Evolutionary conservation across 1,140 invertebrate genomes (phyloP), one percentile per base, ranked within the genome.

Genomic region (Bombus vancouverensis): DNA sequence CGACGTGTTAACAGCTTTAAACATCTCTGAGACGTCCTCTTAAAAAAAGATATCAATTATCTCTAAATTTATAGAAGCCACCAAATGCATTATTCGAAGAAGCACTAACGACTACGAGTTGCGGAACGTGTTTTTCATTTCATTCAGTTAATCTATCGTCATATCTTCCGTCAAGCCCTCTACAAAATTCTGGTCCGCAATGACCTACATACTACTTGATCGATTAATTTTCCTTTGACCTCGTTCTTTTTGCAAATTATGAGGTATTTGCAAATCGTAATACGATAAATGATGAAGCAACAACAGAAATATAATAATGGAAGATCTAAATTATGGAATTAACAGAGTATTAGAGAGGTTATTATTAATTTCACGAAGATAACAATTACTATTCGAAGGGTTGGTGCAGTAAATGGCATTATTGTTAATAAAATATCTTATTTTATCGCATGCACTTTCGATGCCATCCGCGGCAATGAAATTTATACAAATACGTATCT

Each of bases 141-240:
- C 82, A 86, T 90, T 90, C 86, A 47, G 89, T 87, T 83, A 90
- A 90, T 90, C 86, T 88, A 88, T 90, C 81, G 66, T 70, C 87
- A 25, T 90, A 80, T 75, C 83, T 72, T 79, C 68, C 77, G 73
- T 68, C 75, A 78, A 78, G 83, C 72, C 66, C 80, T 89, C 89
- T 74, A 87, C 83, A 80, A 84, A 91, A 90, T 91, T 91, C 86
- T 87, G 83, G 77, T 86, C 75, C 75, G 80, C 87, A 72, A 90
- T 90, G 89, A 91, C 89, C 89, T 88, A 91, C 89, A 88, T 86
- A 86, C 86, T 66, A 85, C 59, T 83, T 83, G 74, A 91, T 91
- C 83, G 89, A 90, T 90, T 88, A 84, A 90, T 88, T 88, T 90
- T 90, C 75, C 86, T 88, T 88, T 68, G 71, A 68, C 89, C 78